Base-by-base conservation (phyloP, 1,140 invertebrate genomes). In the Callitettix versicolor region DNA sequence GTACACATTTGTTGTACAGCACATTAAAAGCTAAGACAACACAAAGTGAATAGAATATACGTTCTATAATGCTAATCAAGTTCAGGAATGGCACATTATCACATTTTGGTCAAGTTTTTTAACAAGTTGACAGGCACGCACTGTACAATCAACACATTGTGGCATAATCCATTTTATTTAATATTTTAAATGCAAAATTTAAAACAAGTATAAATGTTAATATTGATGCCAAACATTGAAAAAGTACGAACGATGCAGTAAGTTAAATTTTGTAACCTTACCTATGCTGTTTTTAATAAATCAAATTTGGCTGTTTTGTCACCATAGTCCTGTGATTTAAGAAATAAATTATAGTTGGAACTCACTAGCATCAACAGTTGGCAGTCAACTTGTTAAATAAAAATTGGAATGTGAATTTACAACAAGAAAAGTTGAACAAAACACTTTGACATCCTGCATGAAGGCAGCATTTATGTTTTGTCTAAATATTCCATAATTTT, bases 1-100 rank as follows among this genome's bases (percentile, higher is more conserved):
- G n/a, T n/a, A n/a, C n/a, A n/a, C n/a, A n/a, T n/a, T n/a, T n/a
- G n/a, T 33, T 49, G 36, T 33, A 49, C 15, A 49, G 47, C 47
- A 49, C 47, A 49, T 49, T 49, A 33, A 49, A 49, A 49, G 47
- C 47, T 49, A 49, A 17, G 30, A 24, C 36, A 49, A 49, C 30
- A 33, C n/a, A 33, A 33, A 30, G 5, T 21, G 30, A 6, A 49
- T 14, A 20, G 47, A 3, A 3, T 5, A 15, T 33, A 33, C 11
- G 36, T 33, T 18, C 24, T 49, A 49, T 15, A 14, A 33, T 33
- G 47, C 26, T 11, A 20, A 4, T 14, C n/a, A 9, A 11, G n/a
- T 12, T 9, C 5, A 6, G 47, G 20, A 26, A 49, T 49, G 47
- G 47, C 47, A 49, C 47, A 33, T 6, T 33, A 49, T 49, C 47